Base-by-base conservation (phyloP, 2,113 vertebrate genomes). In the Oxygymnocypris stewartii region DNA sequence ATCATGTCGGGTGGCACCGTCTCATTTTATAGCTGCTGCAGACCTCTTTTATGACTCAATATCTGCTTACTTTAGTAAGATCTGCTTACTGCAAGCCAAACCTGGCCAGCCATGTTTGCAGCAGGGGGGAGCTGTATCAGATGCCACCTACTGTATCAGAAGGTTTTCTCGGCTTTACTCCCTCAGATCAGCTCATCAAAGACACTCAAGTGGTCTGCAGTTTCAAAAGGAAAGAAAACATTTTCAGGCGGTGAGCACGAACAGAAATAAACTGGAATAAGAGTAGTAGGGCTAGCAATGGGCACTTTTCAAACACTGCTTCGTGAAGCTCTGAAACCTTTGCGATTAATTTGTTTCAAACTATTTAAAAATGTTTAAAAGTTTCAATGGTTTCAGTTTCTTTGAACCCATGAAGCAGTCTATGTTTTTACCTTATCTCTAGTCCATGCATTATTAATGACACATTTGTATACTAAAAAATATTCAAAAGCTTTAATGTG, bases 1-100 rank as follows among this genome's bases (percentile, higher is more conserved):
- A 51, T 78, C 80, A 75, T 13, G 42, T 54, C 28, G 9, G 9
- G 54, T 76, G 57, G 40, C 7, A 65, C 31, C 12, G 63, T 76
- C 80, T 59, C 86, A 2, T 78, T 83, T 87, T 78, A 87, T 51
- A 87, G 73, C 71, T 25, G 74, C 86, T 18, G 86, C 73, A 82
- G 59, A 54, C 28, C 47, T 71, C 51, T 67, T 78, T 83, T 77
- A 82, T 28, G 57, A 40, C 73, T 83, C 42, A 51, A 83, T 83
- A 82, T 87, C 57, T 69, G 80, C 80, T 83, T 87, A 71, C 73
- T 83, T 83, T 51, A 78, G 73, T 77, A 78, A 83, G 57, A 87
- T 87, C 59, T 57, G 80, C 86, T 82, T 78, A 87, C 71, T 54
- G 44, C 31, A 49, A 76, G 73, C 28, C 12, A 35, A 76, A 73